Conservation (phyloP, 2,797 vertebrate species). For the Macropus fuliginosus region DNA sequence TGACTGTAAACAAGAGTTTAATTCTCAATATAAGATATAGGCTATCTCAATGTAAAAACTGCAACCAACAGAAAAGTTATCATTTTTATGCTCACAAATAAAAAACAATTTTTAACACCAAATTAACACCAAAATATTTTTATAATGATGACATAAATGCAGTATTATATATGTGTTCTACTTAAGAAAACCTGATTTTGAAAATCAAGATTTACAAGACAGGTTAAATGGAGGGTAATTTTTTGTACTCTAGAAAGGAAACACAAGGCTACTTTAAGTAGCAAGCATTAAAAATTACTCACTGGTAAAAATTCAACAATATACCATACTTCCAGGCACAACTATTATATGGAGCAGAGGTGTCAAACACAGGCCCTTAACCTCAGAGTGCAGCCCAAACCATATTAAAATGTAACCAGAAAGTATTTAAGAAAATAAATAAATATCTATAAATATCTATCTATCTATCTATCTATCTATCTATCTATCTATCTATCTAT, state of each 20-base stretch:
- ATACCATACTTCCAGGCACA: background rate
- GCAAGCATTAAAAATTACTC: background rate
- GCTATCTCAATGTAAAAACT: conserved; percentile 13
- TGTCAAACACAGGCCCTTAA: background rate
- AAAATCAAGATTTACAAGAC: background rate
- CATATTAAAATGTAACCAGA: background rate
- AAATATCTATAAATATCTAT: background rate
- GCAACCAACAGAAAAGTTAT: conserved; percentile 31
- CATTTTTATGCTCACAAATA: conserved; percentile 12
- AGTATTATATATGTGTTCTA: conserved; percentile 38
- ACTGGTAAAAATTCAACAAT: background rate
- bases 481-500: no score
- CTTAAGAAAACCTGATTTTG: conserved; percentile 44
- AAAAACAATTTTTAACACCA: conserved; percentile 1
- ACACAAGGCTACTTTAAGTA: conserved; percentile 45
- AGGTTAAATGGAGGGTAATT: conserved; percentile 32
- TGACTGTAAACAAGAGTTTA: conserved; percentile 87
- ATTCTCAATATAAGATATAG: conserved; percentile 34
- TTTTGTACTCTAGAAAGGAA: conserved; percentile 10
- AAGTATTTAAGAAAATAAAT: background rate
- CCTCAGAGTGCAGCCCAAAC: background rate
- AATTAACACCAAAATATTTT: conserved; percentile 17
- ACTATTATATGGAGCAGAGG: background rate
- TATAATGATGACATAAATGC: conserved; percentile 20
- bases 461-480: no score